A percentile compares a stretch with the other conserved stretches of the same genome.
phyloP scores from a whole-genome alignment of 2,888 invertebrate species.

The Zygogramma bicolorata region DNA sequence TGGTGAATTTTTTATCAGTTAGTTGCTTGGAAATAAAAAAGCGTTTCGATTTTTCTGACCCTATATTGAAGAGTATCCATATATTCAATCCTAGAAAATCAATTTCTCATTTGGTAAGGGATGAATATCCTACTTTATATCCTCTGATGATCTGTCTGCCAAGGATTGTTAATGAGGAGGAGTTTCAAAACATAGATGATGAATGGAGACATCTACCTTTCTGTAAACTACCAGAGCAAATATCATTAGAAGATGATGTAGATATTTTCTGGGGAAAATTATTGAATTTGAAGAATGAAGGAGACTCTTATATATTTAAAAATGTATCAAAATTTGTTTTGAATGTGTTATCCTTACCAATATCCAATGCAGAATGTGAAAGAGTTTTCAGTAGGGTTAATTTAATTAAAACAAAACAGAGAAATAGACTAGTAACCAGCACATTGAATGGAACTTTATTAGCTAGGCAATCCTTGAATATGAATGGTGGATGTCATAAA shows the following conservation, averaged over 20 bases:
- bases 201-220: constrained; percentile 12
- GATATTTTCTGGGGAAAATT: constrained; percentile 11
- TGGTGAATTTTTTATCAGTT: constrained; percentile 7
- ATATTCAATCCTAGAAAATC: constrained; percentile 10
- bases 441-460: constrained; percentile 1
- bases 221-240: not conserved
- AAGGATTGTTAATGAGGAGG: not conserved
- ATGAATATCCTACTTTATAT: not conserved
- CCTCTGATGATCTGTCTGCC: not conserved
- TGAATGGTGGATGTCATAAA: not conserved
- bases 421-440: not conserved
- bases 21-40: constrained; percentile 16
- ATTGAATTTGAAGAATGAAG: not conserved
- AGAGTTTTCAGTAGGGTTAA: constrained; percentile 10
- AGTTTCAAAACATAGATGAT: constrained; percentile 9
- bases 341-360: not conserved
- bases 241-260: not conserved
- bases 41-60: not conserved
- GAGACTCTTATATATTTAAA: not conserved
- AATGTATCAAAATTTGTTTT: constrained; percentile 3
- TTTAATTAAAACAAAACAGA: constrained; percentile 10
- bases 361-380: constrained; percentile 16
- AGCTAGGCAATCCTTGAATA: constrained; percentile 8
- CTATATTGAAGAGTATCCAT: not conserved
- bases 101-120: not conserved